Percentiles rank a stretch among this genome's conserved stretches.
Evolutionary conservation across 2,888 invertebrate species (phyloP).

Genomic region (Osedax fenrisi): DNA sequence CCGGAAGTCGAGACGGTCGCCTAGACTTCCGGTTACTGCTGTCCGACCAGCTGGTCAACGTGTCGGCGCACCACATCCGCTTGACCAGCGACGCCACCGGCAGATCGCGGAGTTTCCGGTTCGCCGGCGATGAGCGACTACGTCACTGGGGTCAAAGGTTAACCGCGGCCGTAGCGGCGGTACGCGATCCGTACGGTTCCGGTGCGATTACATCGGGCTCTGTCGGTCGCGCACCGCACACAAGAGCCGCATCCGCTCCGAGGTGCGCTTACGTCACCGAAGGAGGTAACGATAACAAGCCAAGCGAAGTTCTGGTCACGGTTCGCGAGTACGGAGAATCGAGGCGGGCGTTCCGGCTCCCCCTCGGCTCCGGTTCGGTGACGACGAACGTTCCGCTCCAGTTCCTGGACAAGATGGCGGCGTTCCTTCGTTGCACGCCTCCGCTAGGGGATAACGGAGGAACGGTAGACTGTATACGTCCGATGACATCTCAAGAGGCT

Average conservation of each 20-base stretch:
- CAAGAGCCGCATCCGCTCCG: neutral
- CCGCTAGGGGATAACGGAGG: neutral
- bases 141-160: neutral
- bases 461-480: neutral
- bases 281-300: neutral
- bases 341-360: neutral
- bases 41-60: neutral
- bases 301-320: neutral
- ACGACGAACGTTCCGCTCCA: neutral
- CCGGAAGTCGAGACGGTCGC: neutral
- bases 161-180: neutral
- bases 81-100: neutral
- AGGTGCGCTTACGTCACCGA: neutral
- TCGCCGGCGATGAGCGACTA: neutral
- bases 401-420: neutral
- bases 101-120: neutral
- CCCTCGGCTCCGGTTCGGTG: neutral
- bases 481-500: no score
- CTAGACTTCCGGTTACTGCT: neutral
- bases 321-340: neutral
- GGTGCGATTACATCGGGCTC: neutral
- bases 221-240: neutral
- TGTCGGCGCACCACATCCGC: neutral
- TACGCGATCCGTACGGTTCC: neutral
- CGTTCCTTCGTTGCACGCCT: neutral